phyloP scores from a whole-genome alignment of 2,888 invertebrate genomes.

The Apantesis nais region DNA sequence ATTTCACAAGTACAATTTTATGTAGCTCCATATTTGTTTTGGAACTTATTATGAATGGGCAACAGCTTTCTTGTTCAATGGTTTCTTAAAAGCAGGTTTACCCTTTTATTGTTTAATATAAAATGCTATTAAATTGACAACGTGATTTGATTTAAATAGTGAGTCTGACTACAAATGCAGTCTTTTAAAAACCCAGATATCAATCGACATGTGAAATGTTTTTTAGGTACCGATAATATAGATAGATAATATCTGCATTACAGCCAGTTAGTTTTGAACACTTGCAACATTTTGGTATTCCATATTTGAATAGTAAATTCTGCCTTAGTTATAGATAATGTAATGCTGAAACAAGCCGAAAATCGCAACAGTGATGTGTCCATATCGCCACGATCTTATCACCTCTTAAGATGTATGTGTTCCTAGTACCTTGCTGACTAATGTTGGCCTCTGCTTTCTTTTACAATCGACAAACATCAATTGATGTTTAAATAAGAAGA shows the following conservation, averaged over 20 bases:
- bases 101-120: constrained; percentile 9
- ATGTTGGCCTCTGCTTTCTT: constrained; percentile 67
- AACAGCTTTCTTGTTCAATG: constrained; percentile 12
- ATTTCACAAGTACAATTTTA: constrained; percentile 12
- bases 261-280: neutral
- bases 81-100: constrained; percentile 3
- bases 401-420: constrained; percentile 57
- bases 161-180: neutral
- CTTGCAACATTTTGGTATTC: neutral
- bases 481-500: constrained; percentile 15
- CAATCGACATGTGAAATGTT: neutral
- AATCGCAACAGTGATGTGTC: constrained; percentile 26
- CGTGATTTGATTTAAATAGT: constrained; percentile 11
- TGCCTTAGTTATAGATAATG: constrained; percentile 6
- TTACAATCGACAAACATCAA: constrained; percentile 43
- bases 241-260: neutral
- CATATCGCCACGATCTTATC: constrained; percentile 36
- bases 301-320: neutral
- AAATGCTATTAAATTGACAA: constrained; percentile 5
- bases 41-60: constrained; percentile 14
- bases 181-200: neutral
- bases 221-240: neutral
- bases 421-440: constrained; percentile 76
- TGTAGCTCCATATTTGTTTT: constrained; percentile 6
- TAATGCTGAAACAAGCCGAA: constrained; percentile 20